Base-by-base conservation (phyloP, 2,888 invertebrate species). In the Eupithecia vulgata region DNA sequence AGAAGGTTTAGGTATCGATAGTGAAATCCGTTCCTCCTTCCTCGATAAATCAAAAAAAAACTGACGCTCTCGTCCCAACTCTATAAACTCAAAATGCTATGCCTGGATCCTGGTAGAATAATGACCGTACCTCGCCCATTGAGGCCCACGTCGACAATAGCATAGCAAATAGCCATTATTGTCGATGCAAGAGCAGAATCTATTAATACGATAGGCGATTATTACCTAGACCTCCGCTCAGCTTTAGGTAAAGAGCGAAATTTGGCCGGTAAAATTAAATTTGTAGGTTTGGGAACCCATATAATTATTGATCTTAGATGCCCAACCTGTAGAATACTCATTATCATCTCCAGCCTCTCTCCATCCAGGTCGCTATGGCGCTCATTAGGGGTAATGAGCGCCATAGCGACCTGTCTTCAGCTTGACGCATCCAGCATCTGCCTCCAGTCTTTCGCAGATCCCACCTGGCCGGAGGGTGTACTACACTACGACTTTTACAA, bases 111-210 rank as follows among this genome's bases (percentile, higher is more conserved):
- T 85, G 86, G 86, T 88, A 87, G 85, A 87, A 91, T 88, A 90
- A 91, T 89, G 88, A 84, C 90, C 92, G 92, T 89, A 92, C 93
- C 92, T 91, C 83, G 82, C 89, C 87, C 91, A 94, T 92, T 87
- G 90, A 80, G 78, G 87, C 89, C 90, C 88, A 87, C 89, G 84
- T 88, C 89, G 88, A 93, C 93, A 94, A 94, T 91, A 83, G 91
- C 86, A 86, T 85, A 84, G 92, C 92, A 93, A 93, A 93, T 93
- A 93, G 84, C 90, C 85, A 89, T 92, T 93, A 93, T 92, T 90
- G 88, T 86, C 84, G 83, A 85, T 82, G 85, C 85, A 82, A 85
- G 85, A 84, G 84, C 83, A 80, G 73, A 83, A 83, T 85, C 87
- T 90, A 88, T 91, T 91, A 91, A 91, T 88, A 86, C 85, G 84